phyloP scores from a whole-genome alignment of 2,888 invertebrate genomes.

The Nemotelus pantherinus region DNA sequence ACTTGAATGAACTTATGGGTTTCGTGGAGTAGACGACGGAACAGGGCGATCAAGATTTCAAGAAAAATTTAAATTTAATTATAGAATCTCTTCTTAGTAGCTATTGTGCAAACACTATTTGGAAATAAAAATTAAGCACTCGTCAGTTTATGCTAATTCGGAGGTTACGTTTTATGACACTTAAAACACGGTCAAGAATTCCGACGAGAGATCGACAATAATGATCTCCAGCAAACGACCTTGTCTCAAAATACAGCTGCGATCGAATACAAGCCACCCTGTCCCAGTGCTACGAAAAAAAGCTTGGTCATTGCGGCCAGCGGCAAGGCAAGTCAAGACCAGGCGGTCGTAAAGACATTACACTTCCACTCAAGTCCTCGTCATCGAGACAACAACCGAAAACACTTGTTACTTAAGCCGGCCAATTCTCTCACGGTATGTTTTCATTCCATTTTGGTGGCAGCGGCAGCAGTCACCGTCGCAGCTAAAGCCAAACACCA shows the following conservation, averaged over 20 bases:
- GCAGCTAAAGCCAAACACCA: too few relatives aligned
- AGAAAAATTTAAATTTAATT: too few relatives aligned
- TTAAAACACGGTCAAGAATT: neutral
- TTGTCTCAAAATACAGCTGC: neutral
- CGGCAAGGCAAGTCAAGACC: neutral
- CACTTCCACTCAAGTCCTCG: slow-evolving; percentile 17
- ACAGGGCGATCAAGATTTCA: neutral
- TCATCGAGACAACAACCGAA: slow-evolving; percentile 25
- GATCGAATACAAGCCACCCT: neutral
- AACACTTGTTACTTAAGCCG: slow-evolving; percentile 36
- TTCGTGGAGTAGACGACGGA: neutral
- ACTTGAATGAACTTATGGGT: neutral
- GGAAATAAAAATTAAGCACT: too few relatives aligned
- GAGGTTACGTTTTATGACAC: too few relatives aligned
- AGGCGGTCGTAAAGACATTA: slow-evolving; percentile 30
- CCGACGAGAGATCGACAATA: neutral
- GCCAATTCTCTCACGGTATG: slow-evolving; percentile 43
- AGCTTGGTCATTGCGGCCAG: slow-evolving; percentile 18
- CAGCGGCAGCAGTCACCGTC: neutral
- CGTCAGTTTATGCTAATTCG: too few relatives aligned
- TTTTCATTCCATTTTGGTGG: slow-evolving; percentile 39
- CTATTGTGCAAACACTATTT: too few relatives aligned
- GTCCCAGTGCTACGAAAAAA: neutral
- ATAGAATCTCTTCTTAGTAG: too few relatives aligned
- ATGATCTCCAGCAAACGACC: neutral